Evolutionary conservation across 2,113 vertebrate genomes (phyloP).

Genomic region (Nyctibius bracteatus): DNA sequence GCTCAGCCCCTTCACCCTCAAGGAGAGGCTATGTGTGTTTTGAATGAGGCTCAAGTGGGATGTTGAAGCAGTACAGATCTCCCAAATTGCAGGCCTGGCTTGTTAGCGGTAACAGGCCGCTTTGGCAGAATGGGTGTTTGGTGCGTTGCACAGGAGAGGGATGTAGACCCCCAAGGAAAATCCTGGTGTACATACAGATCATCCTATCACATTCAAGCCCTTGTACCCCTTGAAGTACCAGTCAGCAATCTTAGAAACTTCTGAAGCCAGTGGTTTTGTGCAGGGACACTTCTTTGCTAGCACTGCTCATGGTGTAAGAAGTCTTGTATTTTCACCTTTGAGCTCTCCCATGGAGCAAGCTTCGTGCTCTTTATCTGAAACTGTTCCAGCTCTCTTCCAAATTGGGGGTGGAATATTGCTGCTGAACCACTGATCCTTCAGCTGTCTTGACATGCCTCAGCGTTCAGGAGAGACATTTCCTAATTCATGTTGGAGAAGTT

Average conservation of each 20-base stretch:
- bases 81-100: not conserved
- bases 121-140: not conserved
- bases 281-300: not conserved
- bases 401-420: not conserved
- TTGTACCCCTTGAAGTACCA: not conserved
- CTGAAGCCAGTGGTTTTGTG: not conserved
- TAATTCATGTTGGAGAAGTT: not conserved
- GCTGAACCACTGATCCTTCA: not conserved
- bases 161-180: fast-evolving
- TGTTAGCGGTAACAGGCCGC: not conserved
- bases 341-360: not conserved
- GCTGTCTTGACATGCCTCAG: not conserved
- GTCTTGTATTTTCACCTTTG: not conserved
- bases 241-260: not conserved
- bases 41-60: not conserved
- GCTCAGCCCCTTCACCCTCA: not conserved
- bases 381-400: not conserved
- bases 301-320: not conserved
- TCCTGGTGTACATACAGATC: not conserved
- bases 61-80: not conserved
- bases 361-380: not conserved
- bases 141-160: not conserved
- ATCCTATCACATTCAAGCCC: fast-evolving
- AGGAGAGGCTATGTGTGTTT: not conserved
- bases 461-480: not conserved